phyloP scores from a whole-genome alignment of 2,888 invertebrate species.

The Campoplex capitator region DNA sequence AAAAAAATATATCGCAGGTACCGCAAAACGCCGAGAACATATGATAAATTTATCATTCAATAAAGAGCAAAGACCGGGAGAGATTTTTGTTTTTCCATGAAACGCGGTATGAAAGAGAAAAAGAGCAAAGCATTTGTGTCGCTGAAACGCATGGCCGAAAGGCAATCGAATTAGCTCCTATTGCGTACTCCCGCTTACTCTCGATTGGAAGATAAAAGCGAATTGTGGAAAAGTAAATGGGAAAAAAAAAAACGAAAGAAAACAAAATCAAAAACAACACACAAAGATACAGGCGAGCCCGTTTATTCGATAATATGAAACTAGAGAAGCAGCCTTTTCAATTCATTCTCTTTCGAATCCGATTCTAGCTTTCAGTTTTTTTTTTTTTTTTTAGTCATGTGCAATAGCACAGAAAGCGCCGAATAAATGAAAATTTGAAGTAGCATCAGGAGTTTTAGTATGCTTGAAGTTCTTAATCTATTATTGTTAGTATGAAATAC shows the following conservation, averaged over 20 bases:
- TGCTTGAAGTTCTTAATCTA: background rate
- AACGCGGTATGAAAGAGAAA: conserved; percentile 21
- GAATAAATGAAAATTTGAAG: conserved; percentile 6
- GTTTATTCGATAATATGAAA: conserved; percentile 61
- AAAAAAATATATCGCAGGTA: conserved; percentile 21
- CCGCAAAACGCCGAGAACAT: conserved; percentile 36
- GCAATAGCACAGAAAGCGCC: background rate
- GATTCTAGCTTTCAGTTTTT: conserved; percentile 15
- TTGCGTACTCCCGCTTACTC: conserved; percentile 49
- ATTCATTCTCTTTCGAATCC: conserved; percentile 54
- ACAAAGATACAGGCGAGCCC: conserved; percentile 49
- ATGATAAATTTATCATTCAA: conserved; percentile 62
- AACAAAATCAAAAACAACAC: conserved; percentile 21
- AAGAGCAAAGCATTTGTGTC: conserved; percentile 29
- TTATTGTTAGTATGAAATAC: background rate
- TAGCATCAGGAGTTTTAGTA: background rate
- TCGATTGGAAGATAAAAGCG: conserved; percentile 61
- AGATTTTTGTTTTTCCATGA: conserved; percentile 21
- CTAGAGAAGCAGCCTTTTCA: conserved; percentile 39
- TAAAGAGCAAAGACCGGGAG: conserved; percentile 48
- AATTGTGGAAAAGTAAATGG: conserved; percentile 35
- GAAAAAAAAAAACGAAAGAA: conserved; percentile 7
- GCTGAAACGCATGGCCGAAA: conserved; percentile 50
- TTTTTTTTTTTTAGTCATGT: background rate
- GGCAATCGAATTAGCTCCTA: conserved; percentile 61